Conservation (phyloP, 2,888 invertebrate species). For the Portevinia maculata region DNA sequence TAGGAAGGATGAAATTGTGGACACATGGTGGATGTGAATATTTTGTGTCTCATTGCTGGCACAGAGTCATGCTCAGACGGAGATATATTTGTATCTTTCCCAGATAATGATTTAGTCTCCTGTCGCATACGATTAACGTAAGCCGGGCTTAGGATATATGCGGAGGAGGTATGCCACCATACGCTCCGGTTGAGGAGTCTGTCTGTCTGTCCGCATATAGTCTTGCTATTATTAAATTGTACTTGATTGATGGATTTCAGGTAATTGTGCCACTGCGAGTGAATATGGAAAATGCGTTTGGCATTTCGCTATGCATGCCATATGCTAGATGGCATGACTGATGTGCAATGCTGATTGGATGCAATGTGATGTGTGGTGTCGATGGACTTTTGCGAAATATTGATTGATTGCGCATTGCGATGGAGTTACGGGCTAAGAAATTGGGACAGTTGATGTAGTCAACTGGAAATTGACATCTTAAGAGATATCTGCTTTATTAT, state of each 20-base stretch:
- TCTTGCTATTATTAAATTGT: slow-evolving; percentile 66
- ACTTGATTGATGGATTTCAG: slow-evolving; percentile 71
- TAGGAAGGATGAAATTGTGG: slow-evolving; percentile 48
- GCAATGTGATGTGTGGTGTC: slow-evolving; percentile 60
- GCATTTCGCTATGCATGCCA: slow-evolving; percentile 55
- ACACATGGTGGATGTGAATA: neutral
- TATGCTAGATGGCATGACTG: slow-evolving; percentile 51
- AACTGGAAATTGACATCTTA: slow-evolving; percentile 20
- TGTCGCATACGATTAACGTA: slow-evolving; percentile 43
- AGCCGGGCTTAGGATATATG: slow-evolving; percentile 22
- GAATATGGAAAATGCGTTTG: slow-evolving; percentile 73
- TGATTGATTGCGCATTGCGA: slow-evolving; percentile 65
- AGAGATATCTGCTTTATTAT: neutral
- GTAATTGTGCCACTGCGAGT: slow-evolving; percentile 72
- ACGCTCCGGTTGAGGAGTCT: neutral
- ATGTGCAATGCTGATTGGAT: slow-evolving; percentile 52
- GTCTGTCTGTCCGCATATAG: slow-evolving; percentile 48
- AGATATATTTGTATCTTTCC: slow-evolving; percentile 30
- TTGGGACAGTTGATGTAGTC: slow-evolving; percentile 40
- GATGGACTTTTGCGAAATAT: slow-evolving; percentile 71
- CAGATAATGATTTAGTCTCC: slow-evolving; percentile 34
- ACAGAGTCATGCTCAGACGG: slow-evolving; percentile 7
- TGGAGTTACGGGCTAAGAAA: slow-evolving; percentile 27
- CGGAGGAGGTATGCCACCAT: slow-evolving; percentile 28
- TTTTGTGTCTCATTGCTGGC: slow-evolving; percentile 22